phyloP scores from a whole-genome alignment of 2,888 invertebrate species.

The Sesia bembeciformis region DNA sequence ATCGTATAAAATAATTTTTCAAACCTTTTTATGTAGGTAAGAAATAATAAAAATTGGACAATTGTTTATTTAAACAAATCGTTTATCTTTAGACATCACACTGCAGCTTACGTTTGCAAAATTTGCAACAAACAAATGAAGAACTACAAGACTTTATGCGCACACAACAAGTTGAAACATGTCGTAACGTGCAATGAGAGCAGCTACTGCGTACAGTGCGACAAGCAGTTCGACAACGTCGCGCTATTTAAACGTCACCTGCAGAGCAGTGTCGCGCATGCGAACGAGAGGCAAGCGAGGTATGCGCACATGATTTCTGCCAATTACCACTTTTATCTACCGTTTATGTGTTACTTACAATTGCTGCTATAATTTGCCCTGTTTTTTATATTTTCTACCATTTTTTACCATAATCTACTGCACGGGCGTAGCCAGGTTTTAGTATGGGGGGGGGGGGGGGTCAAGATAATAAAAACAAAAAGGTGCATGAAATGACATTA shows the following conservation, averaged over 20 bases:
- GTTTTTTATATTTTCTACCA: not conserved
- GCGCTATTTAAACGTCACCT: constrained; percentile 21
- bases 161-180: constrained; percentile 4
- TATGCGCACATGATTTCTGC: not conserved
- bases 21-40: no score
- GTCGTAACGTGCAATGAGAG: constrained; percentile 5
- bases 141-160: not conserved
- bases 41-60: no score
- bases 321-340: not conserved
- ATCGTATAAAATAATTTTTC: no score
- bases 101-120: constrained; percentile 1
- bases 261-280: constrained; percentile 12
- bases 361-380: no score
- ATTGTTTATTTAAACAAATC: no score
- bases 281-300: constrained; percentile 7
- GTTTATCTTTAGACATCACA: not conserved
- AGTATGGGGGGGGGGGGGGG: no score
- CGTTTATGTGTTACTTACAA: no score
- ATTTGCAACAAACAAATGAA: constrained; percentile 7
- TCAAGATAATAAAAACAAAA: no score
- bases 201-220: constrained; percentile 33
- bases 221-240: constrained; percentile 20
- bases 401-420: not conserved
- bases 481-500: no score
- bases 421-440: not conserved